Base-by-base conservation (phyloP, 2,888 invertebrate species). In the Caenorhabditis macrosperma region DNA sequence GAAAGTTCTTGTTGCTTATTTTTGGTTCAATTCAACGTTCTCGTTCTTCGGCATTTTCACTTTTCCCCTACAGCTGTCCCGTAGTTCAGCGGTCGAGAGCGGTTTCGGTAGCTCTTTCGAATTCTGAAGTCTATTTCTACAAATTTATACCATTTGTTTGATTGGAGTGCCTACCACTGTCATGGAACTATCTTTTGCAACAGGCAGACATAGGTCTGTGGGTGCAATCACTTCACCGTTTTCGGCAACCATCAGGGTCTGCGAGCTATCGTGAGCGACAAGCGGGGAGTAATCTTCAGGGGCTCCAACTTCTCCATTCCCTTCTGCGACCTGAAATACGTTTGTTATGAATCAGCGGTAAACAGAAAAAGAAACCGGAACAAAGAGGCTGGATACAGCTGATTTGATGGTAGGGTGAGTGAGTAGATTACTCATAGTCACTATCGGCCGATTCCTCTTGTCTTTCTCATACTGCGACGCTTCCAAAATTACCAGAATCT, bases 151-250 rank as follows among this genome's bases (percentile, higher is more conserved):
- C 38, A n/a, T n/a, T n/a, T n/a, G n/a, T n/a, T n/a, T n/a, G n/a
- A n/a, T n/a, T n/a, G 7, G 12, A 15, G 12, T 10, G 15, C 38
- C 12, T 12, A 38, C 41, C 66, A 66, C 6, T 10, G 52, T 41
- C 12, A 41, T 35, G 15, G 52, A 41, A 44, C 66, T 66, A 28
- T 66, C 66, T 44, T 55, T 54, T 1, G 66, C 66, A 22, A 66
- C 20, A 7, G 66, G 66, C 15, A 55, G 1, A 12, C 28, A 28
- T 1, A 17, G 20, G 4, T 41, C 44, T 4, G 54, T 20, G 7
- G 66, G 66, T 17, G 66, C 66, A n/a, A 30, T 44, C n/a, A 44
- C 30, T 55, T 66, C 69, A 44, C 69, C 69, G 30, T 69, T 69
- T 15, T 59, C 38, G 2, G 50, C 20, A 2, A 24, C 38, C 10